Base-by-base conservation (phyloP, 2,888 invertebrate genomes). In the Parapristionchus giblindavisi region DNA sequence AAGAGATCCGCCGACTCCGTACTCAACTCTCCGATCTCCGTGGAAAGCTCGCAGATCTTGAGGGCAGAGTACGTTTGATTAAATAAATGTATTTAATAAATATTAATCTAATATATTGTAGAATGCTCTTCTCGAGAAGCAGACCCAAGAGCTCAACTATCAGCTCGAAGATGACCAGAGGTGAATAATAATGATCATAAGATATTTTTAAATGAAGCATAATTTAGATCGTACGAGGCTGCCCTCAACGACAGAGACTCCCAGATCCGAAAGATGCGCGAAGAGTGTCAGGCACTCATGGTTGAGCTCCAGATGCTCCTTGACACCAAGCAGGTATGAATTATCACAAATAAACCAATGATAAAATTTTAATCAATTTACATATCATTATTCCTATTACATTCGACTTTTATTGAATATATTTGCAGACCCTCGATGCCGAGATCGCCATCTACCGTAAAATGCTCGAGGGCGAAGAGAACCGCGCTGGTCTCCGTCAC, bases 391-490 rank as follows among this genome's bases (percentile, higher is more conserved):
- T n/a, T n/a, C n/a, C n/a, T n/a, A n/a, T n/a, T n/a, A n/a, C n/a
- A n/a, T n/a, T n/a, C n/a, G n/a, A n/a, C n/a, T 58, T 21, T 4
- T 24, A 0, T 36, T 38, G 38, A 43, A 14, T 17, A 52, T 27
- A 27, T 21, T 74, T 77, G 32, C 51, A 84, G 78, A 89, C 89
- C 24, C 85, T 90, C 78, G 91, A 91, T 86, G 89, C 91, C 75
- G 91, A 91, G 85, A 91, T 91, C 79, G 90, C 90, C 79, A 91
- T 91, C 79, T 91, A 91, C 89, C 87, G 91, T 77, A 90, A 90
- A 82, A 89, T 91, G 85, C 86, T 91, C 81, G 91, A 91, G 84
- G 89, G 90, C 70, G 91, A 91, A 82, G 91, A 91, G 86, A 90
- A 88, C 86, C 88, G 90, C 17, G 85, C 85, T 34, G 88, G 88